Percentiles rank a stretch among this genome's conserved stretches.
phyloP scores from a whole-genome alignment of 2,797 vertebrate genomes.

The Dipus sagitta region DNA sequence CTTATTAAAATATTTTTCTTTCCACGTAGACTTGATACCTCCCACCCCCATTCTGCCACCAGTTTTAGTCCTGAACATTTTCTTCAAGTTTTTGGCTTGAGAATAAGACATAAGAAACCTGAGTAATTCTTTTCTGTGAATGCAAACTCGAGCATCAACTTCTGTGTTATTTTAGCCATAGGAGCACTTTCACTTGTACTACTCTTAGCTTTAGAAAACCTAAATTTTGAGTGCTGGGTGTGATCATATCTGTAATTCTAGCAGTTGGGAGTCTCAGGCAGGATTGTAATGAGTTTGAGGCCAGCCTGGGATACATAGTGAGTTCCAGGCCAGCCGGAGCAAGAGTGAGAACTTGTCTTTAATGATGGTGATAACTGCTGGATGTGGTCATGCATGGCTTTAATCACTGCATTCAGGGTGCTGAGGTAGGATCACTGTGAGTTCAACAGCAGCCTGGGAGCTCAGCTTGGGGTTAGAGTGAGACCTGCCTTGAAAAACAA shows the following conservation, averaged over 20 bases:
- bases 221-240: neutral
- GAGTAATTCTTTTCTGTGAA: conserved; percentile 29
- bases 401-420: no score
- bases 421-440: neutral
- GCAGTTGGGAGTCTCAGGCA: neutral
- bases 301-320: neutral
- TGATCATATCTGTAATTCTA: neutral
- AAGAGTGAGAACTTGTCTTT: neutral
- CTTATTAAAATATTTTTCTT: neutral
- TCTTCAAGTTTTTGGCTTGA: conserved; percentile 61
- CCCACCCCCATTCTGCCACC: no score
- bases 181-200: conserved; percentile 34
- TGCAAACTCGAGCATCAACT: neutral
- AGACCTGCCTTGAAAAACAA: neutral
- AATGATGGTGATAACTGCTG: no score
- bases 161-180: conserved; percentile 10
- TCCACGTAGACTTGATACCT: conserved; percentile 15
- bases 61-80: conserved; percentile 26
- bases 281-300: neutral
- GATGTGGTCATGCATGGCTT: no score
- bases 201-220: conserved; percentile 13
- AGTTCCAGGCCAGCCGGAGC: neutral
- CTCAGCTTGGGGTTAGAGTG: neutral
- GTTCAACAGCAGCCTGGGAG: neutral
- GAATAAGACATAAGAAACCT: conserved; percentile 42